A percentile compares a stretch with the other conserved stretches of the same genome.
Evolutionary conservation across 2,888 invertebrate genomes (phyloP).

Genomic region (Ophioninae sp.): DNA sequence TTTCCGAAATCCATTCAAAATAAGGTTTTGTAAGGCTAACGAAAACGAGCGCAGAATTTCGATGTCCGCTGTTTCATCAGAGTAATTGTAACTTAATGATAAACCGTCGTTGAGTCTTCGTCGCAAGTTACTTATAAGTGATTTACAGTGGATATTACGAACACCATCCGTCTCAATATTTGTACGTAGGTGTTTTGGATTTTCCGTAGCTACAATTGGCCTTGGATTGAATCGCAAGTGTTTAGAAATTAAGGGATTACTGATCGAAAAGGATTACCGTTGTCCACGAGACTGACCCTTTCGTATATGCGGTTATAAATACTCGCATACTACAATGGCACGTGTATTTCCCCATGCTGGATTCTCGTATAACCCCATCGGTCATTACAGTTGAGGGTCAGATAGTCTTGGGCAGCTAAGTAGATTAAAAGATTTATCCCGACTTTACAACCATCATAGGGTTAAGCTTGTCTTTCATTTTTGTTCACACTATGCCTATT

Average conservation of each 20-base stretch:
- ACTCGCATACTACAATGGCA: constrained; percentile 47
- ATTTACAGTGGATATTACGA: not conserved
- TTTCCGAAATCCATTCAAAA: not conserved
- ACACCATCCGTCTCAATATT: constrained; percentile 2
- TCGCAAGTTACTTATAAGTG: not conserved
- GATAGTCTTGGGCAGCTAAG: constrained; percentile 15
- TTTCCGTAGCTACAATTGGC: not conserved
- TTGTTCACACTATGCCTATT: not conserved
- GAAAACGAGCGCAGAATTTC: not conserved
- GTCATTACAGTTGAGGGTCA: constrained; percentile 52
- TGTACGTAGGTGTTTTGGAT: constrained; percentile 3
- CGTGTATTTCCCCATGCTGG: constrained; percentile 63
- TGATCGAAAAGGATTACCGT: constrained; percentile 6
- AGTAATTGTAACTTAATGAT: not conserved
- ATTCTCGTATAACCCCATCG: constrained; percentile 56
- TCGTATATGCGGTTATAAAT: constrained; percentile 33
- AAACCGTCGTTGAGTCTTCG: not conserved
- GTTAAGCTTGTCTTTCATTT: constrained; percentile 23
- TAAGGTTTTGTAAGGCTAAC: not conserved
- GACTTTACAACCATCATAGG: constrained; percentile 21
- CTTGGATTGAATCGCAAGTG: constrained; percentile 31
- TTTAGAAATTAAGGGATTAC: constrained; percentile 38
- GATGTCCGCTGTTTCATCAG: not conserved
- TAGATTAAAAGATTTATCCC: constrained; percentile 43
- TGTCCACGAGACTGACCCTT: constrained; percentile 24